These are phyloP conservation scores for Pemphigus obesinymphae DNA, from an alignment of 1,140 invertebrate genomes.

Conservation along the genomic window DNA sequence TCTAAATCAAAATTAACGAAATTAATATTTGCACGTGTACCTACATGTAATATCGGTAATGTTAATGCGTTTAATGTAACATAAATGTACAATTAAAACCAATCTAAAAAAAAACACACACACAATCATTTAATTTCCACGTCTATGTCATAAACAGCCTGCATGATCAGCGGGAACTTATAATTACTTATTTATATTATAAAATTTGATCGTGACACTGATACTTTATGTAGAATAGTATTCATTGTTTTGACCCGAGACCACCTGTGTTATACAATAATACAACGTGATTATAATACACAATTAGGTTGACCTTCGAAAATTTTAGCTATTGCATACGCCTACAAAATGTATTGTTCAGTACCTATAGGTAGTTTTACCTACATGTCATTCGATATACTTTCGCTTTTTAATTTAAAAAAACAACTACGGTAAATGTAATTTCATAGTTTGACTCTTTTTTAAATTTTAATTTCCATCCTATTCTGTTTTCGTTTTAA, in stretches of 20 bases:
- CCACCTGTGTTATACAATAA: conserved; percentile 2
- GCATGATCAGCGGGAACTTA: conserved; percentile 5
- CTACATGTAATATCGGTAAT: background rate
- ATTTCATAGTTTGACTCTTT: background rate
- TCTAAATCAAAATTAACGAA: background rate
- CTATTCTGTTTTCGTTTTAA: too few relatives aligned
- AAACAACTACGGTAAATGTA: background rate
- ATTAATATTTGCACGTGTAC: background rate
- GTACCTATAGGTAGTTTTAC: background rate
- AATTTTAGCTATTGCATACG: background rate
- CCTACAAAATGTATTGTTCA: conserved; percentile 4
- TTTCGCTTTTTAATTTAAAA: background rate
- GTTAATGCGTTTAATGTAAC: background rate
- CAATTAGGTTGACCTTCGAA: conserved; percentile 29
- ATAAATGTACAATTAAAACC: background rate
- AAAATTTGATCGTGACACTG: background rate
- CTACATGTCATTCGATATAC: background rate
- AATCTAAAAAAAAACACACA: background rate
- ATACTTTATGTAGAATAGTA: background rate
- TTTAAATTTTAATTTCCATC: too few relatives aligned
- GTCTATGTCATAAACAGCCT: background rate
- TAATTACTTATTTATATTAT: background rate
- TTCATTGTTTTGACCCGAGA: conserved; percentile 6
- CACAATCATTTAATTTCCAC: background rate
- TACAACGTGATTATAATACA: conserved; percentile 27